phyloP scores from a whole-genome alignment of 2,797 vertebrate species.

The Sphenopsis melanotis region DNA sequence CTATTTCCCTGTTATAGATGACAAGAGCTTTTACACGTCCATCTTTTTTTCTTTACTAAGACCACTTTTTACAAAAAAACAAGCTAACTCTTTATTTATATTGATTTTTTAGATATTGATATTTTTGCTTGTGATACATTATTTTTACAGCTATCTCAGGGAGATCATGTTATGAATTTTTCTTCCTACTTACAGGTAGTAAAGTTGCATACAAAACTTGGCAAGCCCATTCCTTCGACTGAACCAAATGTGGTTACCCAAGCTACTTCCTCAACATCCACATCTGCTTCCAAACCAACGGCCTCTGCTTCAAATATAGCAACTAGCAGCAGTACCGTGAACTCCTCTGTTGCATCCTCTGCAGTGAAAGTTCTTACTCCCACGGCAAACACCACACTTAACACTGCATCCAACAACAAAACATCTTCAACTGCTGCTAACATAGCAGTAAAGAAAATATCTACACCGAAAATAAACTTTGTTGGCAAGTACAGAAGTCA shows the following conservation, averaged over 20 bases:
- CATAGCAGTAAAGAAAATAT: conserved; percentile 87
- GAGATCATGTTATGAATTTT: not conserved
- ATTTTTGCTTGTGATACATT: not conserved
- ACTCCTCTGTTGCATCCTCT: conserved; percentile 75
- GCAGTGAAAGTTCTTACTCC: conserved; percentile 79
- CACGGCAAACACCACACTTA: not conserved
- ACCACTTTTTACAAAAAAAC: not conserved
- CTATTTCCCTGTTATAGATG: not conserved
- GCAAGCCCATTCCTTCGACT: conserved; percentile 96
- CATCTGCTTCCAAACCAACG: conserved; percentile 81
- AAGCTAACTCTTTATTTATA: not conserved
- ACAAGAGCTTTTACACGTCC: not conserved
- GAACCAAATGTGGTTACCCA: conserved; percentile 94
- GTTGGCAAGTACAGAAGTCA: conserved; percentile 84
- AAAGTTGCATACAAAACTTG: conserved; percentile 97
- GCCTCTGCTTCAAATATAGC: conserved; percentile 79
- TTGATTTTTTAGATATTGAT: not conserved
- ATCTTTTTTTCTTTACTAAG: not conserved
- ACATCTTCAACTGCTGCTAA: conserved; percentile 60
- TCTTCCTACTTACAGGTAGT: conserved; percentile 82
- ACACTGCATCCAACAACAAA: conserved; percentile 59
- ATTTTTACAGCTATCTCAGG: not conserved
- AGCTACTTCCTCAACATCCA: conserved; percentile 82
- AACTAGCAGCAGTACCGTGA: conserved; percentile 70
- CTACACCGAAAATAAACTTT: conserved; percentile 96